These are phyloP conservation scores for Augochlorella aurata DNA, from an alignment of 2,888 invertebrate genomes.

Conservation along the genomic window DNA sequence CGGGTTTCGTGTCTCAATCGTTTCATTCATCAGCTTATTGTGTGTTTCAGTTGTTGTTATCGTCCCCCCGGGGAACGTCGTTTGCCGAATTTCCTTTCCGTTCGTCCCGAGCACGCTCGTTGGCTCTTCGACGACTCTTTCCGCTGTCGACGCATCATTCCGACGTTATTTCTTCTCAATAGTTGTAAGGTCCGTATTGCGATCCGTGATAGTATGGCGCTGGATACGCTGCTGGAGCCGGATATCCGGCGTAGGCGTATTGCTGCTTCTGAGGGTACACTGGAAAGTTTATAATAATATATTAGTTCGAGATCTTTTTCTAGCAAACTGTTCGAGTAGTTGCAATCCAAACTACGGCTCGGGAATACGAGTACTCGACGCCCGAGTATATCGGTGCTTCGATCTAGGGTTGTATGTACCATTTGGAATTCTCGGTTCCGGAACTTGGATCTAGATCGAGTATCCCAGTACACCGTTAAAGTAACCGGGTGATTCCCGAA, in stretches of 20 bases:
- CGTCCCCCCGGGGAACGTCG: conserved; percentile 38
- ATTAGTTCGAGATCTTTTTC: conserved; percentile 1
- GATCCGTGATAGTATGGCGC: conserved; percentile 95
- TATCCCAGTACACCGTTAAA: no score
- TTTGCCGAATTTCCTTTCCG: conserved; percentile 36
- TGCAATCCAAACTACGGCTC: not conserved
- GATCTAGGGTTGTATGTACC: no score
- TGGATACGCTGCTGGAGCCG: conserved; percentile 91
- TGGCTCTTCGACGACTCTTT: conserved; percentile 38
- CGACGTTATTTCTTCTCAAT: conserved; percentile 84
- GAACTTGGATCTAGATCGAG: not conserved
- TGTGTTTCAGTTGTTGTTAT: not conserved
- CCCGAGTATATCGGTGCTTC: not conserved
- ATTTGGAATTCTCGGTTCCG: no score
- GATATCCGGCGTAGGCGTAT: conserved; percentile 94
- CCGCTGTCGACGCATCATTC: conserved; percentile 36
- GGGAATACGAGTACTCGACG: not conserved
- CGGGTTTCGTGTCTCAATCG: conserved; percentile 2
- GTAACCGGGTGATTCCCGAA: no score
- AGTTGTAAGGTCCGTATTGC: conserved; percentile 96
- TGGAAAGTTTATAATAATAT: conserved; percentile 80
- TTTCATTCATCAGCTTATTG: conserved; percentile 7
- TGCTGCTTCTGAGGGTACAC: conserved; percentile 98
- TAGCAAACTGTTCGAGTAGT: not conserved
- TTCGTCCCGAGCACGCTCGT: conserved; percentile 42